phyloP scores from a whole-genome alignment of 2,888 invertebrate genomes.

The Eupithecia exiguata region DNA sequence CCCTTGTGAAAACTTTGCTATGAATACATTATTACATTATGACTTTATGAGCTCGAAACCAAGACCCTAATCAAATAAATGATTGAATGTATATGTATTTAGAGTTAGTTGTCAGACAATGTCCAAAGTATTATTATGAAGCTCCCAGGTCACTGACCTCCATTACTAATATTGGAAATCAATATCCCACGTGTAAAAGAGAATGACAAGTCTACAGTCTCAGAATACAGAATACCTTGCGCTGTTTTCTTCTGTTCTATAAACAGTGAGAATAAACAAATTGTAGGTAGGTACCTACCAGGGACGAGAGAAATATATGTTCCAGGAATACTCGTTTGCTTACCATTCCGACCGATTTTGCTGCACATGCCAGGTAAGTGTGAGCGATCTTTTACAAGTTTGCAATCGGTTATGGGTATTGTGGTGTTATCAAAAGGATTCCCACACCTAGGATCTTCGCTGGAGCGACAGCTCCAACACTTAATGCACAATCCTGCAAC shows the following conservation, averaged over 20 bases:
- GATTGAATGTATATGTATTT: background rate
- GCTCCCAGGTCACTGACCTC: too few relatives aligned
- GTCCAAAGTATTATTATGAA: background rate
- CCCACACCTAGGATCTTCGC: constrained; percentile 93
- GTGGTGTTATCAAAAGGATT: constrained; percentile 96
- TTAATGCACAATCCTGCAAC: constrained; percentile 87
- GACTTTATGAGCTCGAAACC: background rate
- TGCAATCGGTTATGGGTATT: constrained; percentile 92
- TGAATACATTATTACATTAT: background rate
- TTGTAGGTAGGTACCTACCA: too few relatives aligned
- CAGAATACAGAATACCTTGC: too few relatives aligned
- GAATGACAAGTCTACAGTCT: background rate
- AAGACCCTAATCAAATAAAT: background rate
- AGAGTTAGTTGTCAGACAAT: background rate
- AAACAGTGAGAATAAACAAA: background rate
- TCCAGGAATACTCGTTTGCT: background rate
- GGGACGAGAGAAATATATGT: too few relatives aligned
- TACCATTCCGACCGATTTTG: constrained; percentile 95
- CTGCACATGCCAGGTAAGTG: constrained; percentile 93
- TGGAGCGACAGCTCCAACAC: constrained; percentile 96
- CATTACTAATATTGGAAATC: too few relatives aligned
- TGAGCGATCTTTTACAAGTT: constrained; percentile 82
- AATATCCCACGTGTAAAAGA: background rate
- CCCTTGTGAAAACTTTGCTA: background rate
- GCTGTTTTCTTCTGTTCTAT: background rate